These are phyloP conservation scores for Tympanoctomys barrerae DNA, from an alignment of 2,797 vertebrate species.

Conservation along the genomic window DNA sequence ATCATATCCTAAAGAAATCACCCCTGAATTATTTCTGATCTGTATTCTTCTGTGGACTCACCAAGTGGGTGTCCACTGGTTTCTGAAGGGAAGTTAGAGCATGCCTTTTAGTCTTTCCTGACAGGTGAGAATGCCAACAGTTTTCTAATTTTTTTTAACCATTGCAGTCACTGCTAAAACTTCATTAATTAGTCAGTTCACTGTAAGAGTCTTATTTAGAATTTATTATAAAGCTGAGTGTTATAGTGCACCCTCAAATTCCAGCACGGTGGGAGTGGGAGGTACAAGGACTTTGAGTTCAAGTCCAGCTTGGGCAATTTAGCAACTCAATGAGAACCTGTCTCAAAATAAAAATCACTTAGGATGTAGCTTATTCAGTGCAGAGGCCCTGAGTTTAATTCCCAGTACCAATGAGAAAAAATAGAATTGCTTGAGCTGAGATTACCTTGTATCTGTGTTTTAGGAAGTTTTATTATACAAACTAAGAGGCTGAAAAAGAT, in stretches of 20 bases:
- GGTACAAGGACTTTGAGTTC: neutral
- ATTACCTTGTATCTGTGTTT: slow-evolving; percentile 53
- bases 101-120: neutral
- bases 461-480: slow-evolving; percentile 47
- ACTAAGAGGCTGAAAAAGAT: slow-evolving; percentile 33
- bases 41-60: neutral
- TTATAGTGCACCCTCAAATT: neutral
- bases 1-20: slow-evolving; percentile 55
- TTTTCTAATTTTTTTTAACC: neutral
- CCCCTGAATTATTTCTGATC: slow-evolving; percentile 9
- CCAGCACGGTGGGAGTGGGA: neutral
- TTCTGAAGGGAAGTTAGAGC: neutral
- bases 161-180: neutral
- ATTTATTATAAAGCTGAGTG: neutral
- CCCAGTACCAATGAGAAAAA: neutral
- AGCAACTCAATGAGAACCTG: neutral
- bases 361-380: neutral
- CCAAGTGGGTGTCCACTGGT: neutral
- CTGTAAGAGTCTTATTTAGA: slow-evolving; percentile 45
- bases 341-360: neutral
- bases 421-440: neutral
- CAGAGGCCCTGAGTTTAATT: neutral
- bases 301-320: neutral
- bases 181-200: neutral
- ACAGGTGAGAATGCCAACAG: neutral